These are phyloP conservation scores for Campodea augens DNA, from an alignment of 1,140 invertebrate genomes.

Conservation along the genomic window DNA sequence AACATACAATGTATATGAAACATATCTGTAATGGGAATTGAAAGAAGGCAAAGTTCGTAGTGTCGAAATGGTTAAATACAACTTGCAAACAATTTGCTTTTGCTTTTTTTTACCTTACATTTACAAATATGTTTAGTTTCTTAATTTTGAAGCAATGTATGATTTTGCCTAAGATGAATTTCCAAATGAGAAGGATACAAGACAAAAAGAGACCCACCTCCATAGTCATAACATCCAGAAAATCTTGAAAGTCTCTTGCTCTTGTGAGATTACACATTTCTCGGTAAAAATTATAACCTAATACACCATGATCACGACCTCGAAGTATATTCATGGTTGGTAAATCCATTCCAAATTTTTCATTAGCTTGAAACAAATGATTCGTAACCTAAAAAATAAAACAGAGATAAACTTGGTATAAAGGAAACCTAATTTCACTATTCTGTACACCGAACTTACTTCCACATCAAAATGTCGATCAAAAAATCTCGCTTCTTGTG, in stretches of 20 bases:
- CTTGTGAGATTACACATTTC: constrained; percentile 10
- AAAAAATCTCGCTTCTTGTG: not conserved
- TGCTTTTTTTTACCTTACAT: too few relatives aligned
- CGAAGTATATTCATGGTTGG: constrained; percentile 22
- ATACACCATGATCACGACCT: constrained; percentile 27
- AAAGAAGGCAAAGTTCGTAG: too few relatives aligned
- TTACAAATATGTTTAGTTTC: too few relatives aligned
- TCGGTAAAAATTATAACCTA: constrained; percentile 22
- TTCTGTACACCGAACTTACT: not conserved
- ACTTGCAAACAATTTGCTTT: too few relatives aligned
- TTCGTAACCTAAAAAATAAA: constrained; percentile 17
- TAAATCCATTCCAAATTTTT: constrained; percentile 21
- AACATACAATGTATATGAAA: too few relatives aligned
- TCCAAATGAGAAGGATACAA: too few relatives aligned
- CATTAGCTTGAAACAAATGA: constrained; percentile 21
- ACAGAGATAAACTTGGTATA: not conserved
- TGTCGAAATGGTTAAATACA: too few relatives aligned
- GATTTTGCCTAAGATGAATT: too few relatives aligned
- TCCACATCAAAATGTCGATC: not conserved
- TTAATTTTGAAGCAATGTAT: too few relatives aligned
- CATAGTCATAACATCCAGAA: constrained; percentile 12
- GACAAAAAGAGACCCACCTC: too few relatives aligned
- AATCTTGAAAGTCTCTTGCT: constrained; percentile 10
- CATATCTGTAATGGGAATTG: too few relatives aligned
- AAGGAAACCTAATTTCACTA: not conserved